Conservation (phyloP, 2,888 invertebrate genomes). For the Hirtodrosophila duncani region DNA sequence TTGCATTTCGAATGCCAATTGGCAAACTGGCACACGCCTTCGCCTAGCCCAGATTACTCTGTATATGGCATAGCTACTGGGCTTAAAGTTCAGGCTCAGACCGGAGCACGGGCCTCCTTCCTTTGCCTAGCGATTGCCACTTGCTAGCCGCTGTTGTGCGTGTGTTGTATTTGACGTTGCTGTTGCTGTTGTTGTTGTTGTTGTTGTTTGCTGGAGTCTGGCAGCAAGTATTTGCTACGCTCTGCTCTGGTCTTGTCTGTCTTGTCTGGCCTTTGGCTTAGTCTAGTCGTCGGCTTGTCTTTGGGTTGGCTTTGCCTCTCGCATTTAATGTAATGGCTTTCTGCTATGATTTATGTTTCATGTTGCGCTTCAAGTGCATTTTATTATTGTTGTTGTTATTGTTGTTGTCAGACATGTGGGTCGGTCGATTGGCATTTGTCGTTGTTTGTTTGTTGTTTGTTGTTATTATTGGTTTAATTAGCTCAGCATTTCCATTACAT, state of each 20-base stretch:
- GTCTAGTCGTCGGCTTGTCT: neutral
- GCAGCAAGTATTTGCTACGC: slow-evolving; percentile 17
- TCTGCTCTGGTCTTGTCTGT: slow-evolving; percentile 21
- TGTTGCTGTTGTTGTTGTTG: neutral
- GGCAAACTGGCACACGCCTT: slow-evolving; percentile 35
- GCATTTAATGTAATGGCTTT: slow-evolving; percentile 38
- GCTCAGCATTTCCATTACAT: slow-evolving; percentile 33
- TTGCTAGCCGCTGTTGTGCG: slow-evolving; percentile 1
- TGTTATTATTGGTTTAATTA: slow-evolving; percentile 44
- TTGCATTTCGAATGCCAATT: slow-evolving; percentile 48
- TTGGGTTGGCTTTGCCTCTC: neutral
- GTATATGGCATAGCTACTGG: slow-evolving; percentile 40
- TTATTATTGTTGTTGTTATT: slow-evolving; percentile 14
- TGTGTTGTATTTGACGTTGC: slow-evolving; percentile 1
- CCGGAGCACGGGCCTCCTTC: slow-evolving; percentile 1
- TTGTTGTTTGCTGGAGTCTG: slow-evolving; percentile 2
- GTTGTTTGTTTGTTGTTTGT: slow-evolving; percentile 18
- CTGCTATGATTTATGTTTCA: slow-evolving; percentile 58
- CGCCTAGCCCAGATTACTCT: neutral
- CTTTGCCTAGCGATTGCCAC: neutral
- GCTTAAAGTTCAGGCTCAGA: slow-evolving; percentile 46
- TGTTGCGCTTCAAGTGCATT: slow-evolving; percentile 54
- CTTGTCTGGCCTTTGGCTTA: slow-evolving; percentile 26
- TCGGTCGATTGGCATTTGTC: slow-evolving; percentile 28
- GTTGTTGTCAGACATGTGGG: slow-evolving; percentile 36